Percentiles rank a stretch among this genome's conserved stretches.
phyloP scores from a whole-genome alignment of 2,888 invertebrate species.

The Acanthosepion pharaonis region DNA sequence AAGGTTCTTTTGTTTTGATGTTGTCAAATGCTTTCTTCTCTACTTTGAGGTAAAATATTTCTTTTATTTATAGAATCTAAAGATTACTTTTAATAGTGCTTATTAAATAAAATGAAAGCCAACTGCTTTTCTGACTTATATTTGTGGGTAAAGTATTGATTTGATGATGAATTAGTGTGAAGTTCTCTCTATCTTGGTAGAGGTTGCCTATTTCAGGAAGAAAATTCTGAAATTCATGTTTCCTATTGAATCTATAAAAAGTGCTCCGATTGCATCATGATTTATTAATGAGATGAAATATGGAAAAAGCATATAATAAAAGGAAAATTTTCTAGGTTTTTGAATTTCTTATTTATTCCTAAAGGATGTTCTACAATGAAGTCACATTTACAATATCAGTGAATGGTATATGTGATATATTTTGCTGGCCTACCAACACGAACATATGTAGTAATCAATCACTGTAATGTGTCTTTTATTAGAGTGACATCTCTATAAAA shows the following conservation, averaged over 20 bases:
- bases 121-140: too few relatives aligned
- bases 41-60: too few relatives aligned
- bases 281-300: neutral
- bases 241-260: neutral
- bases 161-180: too few relatives aligned
- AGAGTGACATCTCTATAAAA: neutral
- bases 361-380: neutral
- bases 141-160: too few relatives aligned
- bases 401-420: neutral
- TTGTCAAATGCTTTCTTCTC: too few relatives aligned
- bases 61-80: too few relatives aligned
- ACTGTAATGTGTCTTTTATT: neutral
- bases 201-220: neutral
- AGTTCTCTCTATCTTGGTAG: neutral
- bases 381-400: neutral
- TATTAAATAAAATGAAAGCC: too few relatives aligned
- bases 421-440: neutral
- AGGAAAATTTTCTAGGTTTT: neutral
- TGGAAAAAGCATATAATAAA: neutral
- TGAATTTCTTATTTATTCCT: neutral
- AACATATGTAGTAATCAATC: neutral
- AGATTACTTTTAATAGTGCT: too few relatives aligned
- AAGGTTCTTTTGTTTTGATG: too few relatives aligned
- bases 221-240: neutral
- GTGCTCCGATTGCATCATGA: neutral